Percentiles rank a stretch among this genome's conserved stretches.
Evolutionary conservation across 2,888 invertebrate species (phyloP).

Genomic region (Drosophila borborema): DNA sequence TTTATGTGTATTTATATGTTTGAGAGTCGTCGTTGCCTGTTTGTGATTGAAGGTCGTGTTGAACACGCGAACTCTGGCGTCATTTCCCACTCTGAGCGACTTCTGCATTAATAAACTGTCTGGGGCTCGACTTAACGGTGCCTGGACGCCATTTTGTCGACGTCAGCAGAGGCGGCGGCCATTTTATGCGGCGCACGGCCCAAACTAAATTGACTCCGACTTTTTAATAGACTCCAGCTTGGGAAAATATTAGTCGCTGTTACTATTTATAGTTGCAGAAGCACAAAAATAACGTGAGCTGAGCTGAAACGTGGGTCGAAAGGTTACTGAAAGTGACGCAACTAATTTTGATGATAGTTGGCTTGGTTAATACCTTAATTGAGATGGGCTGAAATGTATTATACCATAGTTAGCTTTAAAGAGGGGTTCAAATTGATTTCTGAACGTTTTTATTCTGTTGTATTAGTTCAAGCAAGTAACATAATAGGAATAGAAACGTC

Average conservation of each 20-base stretch:
- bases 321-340: neutral
- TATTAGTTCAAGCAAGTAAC: neutral
- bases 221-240: constrained; percentile 18
- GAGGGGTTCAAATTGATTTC: no score
- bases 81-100: constrained; percentile 21
- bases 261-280: constrained; percentile 42
- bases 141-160: constrained; percentile 50
- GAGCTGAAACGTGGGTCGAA: neutral
- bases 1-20: neutral
- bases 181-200: constrained; percentile 34
- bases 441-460: no score
- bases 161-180: constrained; percentile 8
- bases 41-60: constrained; percentile 33
- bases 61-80: constrained; percentile 52
- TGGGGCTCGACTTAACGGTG: constrained; percentile 32
- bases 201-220: constrained; percentile 23
- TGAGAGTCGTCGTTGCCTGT: constrained; percentile 3
- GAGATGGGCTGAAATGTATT: neutral
- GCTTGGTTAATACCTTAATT: neutral
- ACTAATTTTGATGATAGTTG: neutral
- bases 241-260: constrained; percentile 20
- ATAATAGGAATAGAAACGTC: neutral
- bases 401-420: no score
- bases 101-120: constrained; percentile 20
- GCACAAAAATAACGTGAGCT: constrained; percentile 1